phyloP scores from a whole-genome alignment of 1,140 invertebrate genomes.

The Patella vulgata region DNA sequence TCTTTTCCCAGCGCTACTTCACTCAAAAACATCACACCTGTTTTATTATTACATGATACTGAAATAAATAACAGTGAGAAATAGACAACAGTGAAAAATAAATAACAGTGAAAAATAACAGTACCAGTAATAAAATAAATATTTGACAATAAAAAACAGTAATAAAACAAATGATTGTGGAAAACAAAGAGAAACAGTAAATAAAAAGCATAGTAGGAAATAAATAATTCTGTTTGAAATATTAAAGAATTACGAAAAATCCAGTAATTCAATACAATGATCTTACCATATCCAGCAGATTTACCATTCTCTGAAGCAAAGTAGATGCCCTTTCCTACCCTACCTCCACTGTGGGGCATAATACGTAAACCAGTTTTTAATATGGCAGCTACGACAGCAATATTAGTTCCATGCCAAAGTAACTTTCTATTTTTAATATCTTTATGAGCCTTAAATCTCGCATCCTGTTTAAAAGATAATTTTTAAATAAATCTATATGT shows the following conservation, averaged over 20 bases:
- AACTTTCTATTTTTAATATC: slow-evolving; percentile 64
- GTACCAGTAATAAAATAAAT: too few species aligned
- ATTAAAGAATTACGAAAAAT: too few species aligned
- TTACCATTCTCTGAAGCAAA: slow-evolving; percentile 68
- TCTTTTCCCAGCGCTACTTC: slow-evolving; percentile 68
- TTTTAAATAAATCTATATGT: too few species aligned
- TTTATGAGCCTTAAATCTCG: slow-evolving; percentile 56
- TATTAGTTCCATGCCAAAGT: slow-evolving; percentile 69
- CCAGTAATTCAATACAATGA: too few species aligned
- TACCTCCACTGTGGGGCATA: slow-evolving; percentile 69
- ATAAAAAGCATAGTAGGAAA: too few species aligned
- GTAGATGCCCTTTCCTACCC: slow-evolving; percentile 69
- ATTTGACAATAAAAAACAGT: too few species aligned
- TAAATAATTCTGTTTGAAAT: too few species aligned
- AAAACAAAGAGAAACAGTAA: too few species aligned
- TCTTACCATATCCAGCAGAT: slow-evolving; percentile 65
- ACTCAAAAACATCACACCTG: slow-evolving; percentile 68
- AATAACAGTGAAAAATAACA: too few species aligned
- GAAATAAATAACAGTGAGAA: slow-evolving; percentile 18
- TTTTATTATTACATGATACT: slow-evolving; percentile 50
- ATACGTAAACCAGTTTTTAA: slow-evolving; percentile 68
- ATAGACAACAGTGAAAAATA: not conserved
- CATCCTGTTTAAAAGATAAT: too few species aligned
- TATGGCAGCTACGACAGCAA: slow-evolving; percentile 70
- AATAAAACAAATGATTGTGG: too few species aligned